Evolutionary conservation across 2,797 vertebrate genomes (phyloP).

Genomic region (Okamejei kenojei): DNA sequence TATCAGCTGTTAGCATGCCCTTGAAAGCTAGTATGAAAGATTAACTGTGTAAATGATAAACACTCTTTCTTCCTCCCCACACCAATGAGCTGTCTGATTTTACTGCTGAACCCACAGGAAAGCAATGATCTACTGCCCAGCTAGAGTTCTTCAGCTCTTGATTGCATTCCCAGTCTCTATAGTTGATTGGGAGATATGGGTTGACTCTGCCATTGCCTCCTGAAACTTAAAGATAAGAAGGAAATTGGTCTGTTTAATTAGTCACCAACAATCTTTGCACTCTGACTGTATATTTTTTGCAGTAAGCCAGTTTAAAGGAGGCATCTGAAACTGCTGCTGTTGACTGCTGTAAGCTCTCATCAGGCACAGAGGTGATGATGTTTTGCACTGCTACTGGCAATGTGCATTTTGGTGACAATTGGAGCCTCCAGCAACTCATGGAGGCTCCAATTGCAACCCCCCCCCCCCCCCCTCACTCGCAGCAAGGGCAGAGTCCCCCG

Average conservation of each 20-base stretch:
- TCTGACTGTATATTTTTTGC: background rate
- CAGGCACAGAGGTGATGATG: background rate
- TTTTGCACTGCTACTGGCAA: background rate
- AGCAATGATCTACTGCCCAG: too few relatives aligned
- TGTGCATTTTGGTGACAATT: background rate
- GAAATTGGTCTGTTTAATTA: background rate
- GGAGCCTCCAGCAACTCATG: background rate
- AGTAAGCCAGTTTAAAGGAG: background rate
- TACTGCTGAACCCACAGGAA: background rate
- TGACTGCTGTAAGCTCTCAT: background rate
- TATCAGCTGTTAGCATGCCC: too few relatives aligned
- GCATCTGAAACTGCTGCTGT: background rate
- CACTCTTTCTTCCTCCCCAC: background rate
- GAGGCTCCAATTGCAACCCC: too few relatives aligned
- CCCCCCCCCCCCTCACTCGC: too few relatives aligned
- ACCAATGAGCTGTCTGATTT: background rate
- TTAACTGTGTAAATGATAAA: background rate
- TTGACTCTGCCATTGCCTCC: background rate
- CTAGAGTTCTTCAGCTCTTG: background rate
- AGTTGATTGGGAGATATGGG: background rate
- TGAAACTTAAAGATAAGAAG: constrained; percentile 18
- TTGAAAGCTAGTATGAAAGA: background rate
- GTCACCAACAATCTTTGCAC: background rate
- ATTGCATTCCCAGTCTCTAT: background rate
- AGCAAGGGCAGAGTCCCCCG: too few relatives aligned